Percentiles rank a stretch among this genome's conserved stretches.
These are phyloP conservation scores for Chrysomela aeneicollis DNA, from an alignment of 2,888 invertebrate genomes.

Conservation along the genomic window DNA sequence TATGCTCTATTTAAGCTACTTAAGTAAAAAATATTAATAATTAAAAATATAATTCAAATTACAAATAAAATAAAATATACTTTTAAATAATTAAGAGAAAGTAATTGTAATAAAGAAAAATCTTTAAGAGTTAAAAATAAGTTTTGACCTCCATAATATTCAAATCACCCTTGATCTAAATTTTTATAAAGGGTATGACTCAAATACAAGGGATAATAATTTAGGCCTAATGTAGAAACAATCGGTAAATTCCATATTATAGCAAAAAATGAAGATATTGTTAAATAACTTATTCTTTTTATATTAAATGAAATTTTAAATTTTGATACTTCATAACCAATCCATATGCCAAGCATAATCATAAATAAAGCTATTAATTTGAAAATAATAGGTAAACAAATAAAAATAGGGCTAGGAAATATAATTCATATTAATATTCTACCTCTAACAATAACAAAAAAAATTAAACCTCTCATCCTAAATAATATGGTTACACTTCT, in stretches of 20 bases:
- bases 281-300: constrained; percentile 57
- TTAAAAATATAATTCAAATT: constrained; percentile 23
- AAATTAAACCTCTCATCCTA: constrained; percentile 58
- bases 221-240: constrained; percentile 56
- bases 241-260: constrained; percentile 66
- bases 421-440: constrained; percentile 66
- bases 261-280: constrained; percentile 52
- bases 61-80: constrained; percentile 56
- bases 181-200: constrained; percentile 61
- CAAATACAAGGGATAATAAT: constrained; percentile 62
- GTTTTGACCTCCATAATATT: constrained; percentile 47
- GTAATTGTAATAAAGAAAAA: constrained; percentile 58
- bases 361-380: constrained; percentile 66
- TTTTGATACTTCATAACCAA: constrained; percentile 62
- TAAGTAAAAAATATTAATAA: constrained; percentile 44
- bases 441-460: constrained; percentile 66
- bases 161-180: constrained; percentile 49
- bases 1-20: constrained; percentile 61
- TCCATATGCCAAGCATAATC: constrained; percentile 59
- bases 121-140: constrained; percentile 55
- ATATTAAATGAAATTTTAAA: constrained; percentile 59
- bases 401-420: constrained; percentile 64
- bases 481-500: constrained; percentile 63
- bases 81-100: constrained; percentile 64
- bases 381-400: constrained; percentile 65